Evolutionary conservation across 2,113 vertebrate species (phyloP).

Genomic region (Gallinago media): DNA sequence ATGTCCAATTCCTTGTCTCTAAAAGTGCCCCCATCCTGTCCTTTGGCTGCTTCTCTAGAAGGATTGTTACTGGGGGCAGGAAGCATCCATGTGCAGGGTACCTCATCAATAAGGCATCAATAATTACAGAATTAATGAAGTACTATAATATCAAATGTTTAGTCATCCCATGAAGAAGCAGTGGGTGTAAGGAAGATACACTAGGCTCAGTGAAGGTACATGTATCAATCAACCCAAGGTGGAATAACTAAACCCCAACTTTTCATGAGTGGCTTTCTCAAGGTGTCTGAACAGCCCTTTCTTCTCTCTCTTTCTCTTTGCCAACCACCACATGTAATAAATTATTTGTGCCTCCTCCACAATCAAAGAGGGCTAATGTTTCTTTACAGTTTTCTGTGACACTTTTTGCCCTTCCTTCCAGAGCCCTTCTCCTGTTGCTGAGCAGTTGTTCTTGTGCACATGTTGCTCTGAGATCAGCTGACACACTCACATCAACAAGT

Average conservation of each 20-base stretch:
- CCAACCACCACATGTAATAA: not conserved
- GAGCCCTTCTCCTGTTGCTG: not conserved
- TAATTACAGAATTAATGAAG: not conserved
- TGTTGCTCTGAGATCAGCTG: not conserved
- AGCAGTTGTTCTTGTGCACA: not conserved
- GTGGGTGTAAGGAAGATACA: not conserved
- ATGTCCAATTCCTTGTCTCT: not conserved
- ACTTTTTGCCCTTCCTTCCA: not conserved
- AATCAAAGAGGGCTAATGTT: not conserved
- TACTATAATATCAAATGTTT: not conserved
- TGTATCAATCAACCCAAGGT: not conserved
- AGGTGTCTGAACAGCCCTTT: not conserved
- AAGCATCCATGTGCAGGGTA: not conserved
- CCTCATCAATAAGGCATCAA: not conserved
- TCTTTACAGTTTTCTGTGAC: not conserved
- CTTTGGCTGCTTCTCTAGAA: not conserved
- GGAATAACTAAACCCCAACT: not conserved
- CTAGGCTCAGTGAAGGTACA: not conserved
- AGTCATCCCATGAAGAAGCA: not conserved
- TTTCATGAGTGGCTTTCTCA: not conserved
- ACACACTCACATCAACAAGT: not conserved
- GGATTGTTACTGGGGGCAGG: not conserved
- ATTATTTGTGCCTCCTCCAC: not conserved
- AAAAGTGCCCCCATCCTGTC: not conserved
- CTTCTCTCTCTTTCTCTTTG: not conserved